These are phyloP conservation scores for Metellina segmentata DNA, from an alignment of 2,888 invertebrate species.

Conservation along the genomic window DNA sequence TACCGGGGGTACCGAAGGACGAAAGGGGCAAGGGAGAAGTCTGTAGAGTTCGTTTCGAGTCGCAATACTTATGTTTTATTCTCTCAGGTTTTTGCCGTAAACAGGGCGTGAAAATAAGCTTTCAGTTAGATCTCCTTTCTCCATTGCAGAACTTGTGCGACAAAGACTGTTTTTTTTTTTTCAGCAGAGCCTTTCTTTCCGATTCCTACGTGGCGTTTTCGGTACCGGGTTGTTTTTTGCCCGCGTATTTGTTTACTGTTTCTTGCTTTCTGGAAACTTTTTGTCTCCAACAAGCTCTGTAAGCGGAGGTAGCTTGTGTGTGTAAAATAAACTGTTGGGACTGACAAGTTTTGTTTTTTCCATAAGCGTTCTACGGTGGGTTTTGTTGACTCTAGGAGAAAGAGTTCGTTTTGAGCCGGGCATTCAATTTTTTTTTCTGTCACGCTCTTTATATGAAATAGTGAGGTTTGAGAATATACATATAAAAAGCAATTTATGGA, in stretches of 20 bases:
- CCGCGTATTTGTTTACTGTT: not conserved
- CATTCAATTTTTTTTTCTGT: not conserved
- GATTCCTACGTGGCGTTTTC: not conserved
- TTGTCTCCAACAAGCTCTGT: not conserved
- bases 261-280: not conserved
- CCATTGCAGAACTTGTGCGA: constrained; percentile 17
- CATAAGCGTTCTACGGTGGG: not conserved
- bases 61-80: constrained; percentile 61
- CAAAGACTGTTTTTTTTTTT: not conserved
- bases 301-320: not conserved
- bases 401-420: not conserved
- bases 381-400: not conserved
- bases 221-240: not conserved
- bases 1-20: constrained; percentile 10
- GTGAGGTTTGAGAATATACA: too few species aligned
- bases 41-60: constrained; percentile 56
- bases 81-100: constrained; percentile 42
- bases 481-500: too few species aligned
- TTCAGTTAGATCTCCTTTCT: constrained; percentile 39
- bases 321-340: not conserved
- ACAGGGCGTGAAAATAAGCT: constrained; percentile 67
- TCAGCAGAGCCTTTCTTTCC: not conserved
- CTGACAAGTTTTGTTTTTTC: not conserved
- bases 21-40: not conserved
- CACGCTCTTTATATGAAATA: too few species aligned